Evolutionary conservation across 2,113 vertebrate species (phyloP).

Genomic region (Manacus vitellinus): DNA sequence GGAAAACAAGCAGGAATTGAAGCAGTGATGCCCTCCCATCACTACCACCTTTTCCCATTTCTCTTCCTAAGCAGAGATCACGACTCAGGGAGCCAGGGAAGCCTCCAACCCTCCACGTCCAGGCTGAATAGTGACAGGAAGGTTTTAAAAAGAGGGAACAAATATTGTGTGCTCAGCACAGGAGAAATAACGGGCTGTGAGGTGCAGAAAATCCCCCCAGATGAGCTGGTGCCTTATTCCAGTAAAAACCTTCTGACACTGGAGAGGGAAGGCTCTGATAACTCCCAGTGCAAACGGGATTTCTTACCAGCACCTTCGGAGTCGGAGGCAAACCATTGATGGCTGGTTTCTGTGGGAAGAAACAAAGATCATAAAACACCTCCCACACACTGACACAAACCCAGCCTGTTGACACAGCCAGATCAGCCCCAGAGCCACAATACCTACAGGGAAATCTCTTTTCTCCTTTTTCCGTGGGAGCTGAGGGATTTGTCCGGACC

Average conservation of each 20-base stretch:
- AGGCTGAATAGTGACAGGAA: background rate
- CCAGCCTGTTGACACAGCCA: background rate
- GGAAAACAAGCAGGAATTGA: background rate
- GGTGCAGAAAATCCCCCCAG: background rate
- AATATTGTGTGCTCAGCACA: background rate
- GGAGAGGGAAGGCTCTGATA: background rate
- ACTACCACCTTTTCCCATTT: background rate
- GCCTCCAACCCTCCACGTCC: background rate
- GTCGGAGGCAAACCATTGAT: constrained; percentile 98
- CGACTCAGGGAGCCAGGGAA: background rate
- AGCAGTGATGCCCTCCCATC: background rate
- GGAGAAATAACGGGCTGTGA: background rate
- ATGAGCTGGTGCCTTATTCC: background rate
- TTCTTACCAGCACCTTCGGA: constrained; percentile 97
- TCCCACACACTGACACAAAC: background rate
- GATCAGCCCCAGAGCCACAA: background rate
- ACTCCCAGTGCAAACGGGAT: background rate
- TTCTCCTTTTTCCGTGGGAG: constrained; percentile 88
- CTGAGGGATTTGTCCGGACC: constrained; percentile 78
- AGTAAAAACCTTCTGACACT: background rate
- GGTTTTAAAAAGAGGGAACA: background rate
- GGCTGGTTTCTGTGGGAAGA: constrained; percentile 84
- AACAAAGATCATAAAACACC: background rate
- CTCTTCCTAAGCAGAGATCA: background rate
- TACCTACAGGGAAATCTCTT: constrained; percentile 90